These are phyloP conservation scores for Microplitis manilae DNA, from an alignment of 2,888 invertebrate genomes.

Conservation along the genomic window DNA sequence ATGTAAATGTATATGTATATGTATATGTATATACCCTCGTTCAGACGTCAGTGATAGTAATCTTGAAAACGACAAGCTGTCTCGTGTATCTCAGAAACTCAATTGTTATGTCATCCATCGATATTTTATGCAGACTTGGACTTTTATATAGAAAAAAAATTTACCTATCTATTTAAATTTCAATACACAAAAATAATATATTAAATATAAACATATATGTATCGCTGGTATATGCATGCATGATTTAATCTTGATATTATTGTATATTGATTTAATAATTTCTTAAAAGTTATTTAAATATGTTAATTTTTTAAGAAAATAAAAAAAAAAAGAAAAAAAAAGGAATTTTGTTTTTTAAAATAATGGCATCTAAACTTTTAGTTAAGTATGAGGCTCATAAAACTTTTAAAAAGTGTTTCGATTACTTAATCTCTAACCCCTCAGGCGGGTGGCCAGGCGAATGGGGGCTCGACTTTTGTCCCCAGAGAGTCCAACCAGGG, in stretches of 20 bases:
- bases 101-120: neutral
- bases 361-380: conserved; percentile 49
- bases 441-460: conserved; percentile 30
- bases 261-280: no score
- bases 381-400: conserved; percentile 44
- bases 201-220: no score
- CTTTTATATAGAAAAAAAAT: no score
- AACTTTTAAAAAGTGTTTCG: conserved; percentile 61
- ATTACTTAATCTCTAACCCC: conserved; percentile 56
- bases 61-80: conserved; percentile 4
- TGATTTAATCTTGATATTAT: no score
- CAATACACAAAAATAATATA: no score
- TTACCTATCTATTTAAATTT: no score
- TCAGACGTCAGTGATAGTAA: conserved; percentile 14
- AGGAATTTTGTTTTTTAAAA: conserved; percentile 43
- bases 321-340: conserved; percentile 1
- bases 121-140: no score
- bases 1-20: no score
- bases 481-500: conserved; percentile 48
- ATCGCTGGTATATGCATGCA: no score
- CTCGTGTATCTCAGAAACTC: conserved; percentile 10
- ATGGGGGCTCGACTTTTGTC: conserved; percentile 45
- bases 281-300: neutral
- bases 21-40: neutral
- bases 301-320: neutral